Evolutionary conservation across 2,797 vertebrate genomes (phyloP), one percentile per base, ranked within the genome.

Genomic region (Sphaeramia orbicularis): DNA sequence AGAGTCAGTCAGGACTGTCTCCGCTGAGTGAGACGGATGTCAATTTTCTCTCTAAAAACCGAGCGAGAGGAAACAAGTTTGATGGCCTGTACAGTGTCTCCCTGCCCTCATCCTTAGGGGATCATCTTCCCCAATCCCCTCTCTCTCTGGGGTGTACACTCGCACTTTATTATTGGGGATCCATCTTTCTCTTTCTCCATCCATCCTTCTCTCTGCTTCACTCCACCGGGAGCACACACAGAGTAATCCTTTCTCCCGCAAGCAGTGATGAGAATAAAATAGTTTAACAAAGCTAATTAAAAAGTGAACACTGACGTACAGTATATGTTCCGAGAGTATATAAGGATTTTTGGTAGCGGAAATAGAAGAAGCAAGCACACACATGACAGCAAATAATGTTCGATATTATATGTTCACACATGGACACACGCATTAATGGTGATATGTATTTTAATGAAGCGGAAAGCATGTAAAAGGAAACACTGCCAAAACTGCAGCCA

Each of bases 211-310:
- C 60, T 56, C 60, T 45, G 44, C 47, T 65, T 44, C 65, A 71
- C 41, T 75, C 64, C 48, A 69, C 62, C 2, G 56, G 62, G 64
- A 75, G 37, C 62, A 80, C 59, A 54, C 51, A 67, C 27, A 65
- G 64, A 78, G 82, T 66, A 83, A 85, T 78, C 74, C 74, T 24
- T 47, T 79, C 45, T 69, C 60, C 66, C 62, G 71, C 32, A 70
- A 78, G 70, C 64, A 41, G 59, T 6, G 57, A 61, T 35, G 43
- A 47, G 47, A 81, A 69, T 49, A 35, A 80, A 82, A 77, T 68
- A 76, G 50, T 74, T 79, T 55, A 65, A 76, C 72, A 66, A 73
- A 80, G 70, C 79, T 80, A 76, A 88, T 86, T 89, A 84, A 82
- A 82, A 80, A 81, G 76, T 69, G 18, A 51, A 71, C 71, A 83